A percentile compares a stretch with the other conserved stretches of the same genome.
Conservation (phyloP, 1,140 invertebrate genomes). For the Drosophila novamexicana region DNA sequence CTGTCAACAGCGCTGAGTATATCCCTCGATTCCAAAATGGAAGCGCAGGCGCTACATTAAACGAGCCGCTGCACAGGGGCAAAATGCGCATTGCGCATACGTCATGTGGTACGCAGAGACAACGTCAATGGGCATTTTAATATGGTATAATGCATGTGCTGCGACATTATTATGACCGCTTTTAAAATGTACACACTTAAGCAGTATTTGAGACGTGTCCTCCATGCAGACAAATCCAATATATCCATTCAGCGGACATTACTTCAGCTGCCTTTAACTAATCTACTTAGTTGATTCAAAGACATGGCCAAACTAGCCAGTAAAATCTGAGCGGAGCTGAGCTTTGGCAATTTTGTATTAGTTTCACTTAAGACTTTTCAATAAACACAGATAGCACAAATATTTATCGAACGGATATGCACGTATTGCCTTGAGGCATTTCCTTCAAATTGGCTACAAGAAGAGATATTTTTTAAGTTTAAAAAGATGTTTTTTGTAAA, state of each 20-base stretch:
- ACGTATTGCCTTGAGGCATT: conserved; percentile 14
- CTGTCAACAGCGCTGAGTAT: conserved; percentile 42
- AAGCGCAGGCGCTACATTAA: conserved; percentile 56
- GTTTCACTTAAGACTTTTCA: not conserved
- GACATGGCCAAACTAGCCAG: conserved; percentile 13
- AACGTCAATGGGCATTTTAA: conserved; percentile 22
- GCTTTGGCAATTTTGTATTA: conserved; percentile 20
- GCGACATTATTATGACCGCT: not conserved
- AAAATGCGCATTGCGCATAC: conserved; percentile 63
- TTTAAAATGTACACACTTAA: not conserved
- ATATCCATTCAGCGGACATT: not conserved
- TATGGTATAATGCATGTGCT: conserved; percentile 11
- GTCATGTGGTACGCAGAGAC: conserved; percentile 44
- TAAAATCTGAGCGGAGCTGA: not conserved
- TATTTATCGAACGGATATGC: no score
- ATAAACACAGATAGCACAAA: conserved; percentile 6
- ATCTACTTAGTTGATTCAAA: conserved; percentile 33
- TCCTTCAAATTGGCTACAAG: not conserved
- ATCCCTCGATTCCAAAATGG: conserved; percentile 15
- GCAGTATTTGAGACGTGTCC: not conserved
- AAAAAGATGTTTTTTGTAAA: no score
- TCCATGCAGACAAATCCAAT: conserved; percentile 4
- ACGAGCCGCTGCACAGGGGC: conserved; percentile 37
- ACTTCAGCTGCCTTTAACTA: not conserved
- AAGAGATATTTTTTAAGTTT: not conserved